Base-by-base conservation (phyloP, 2,797 vertebrate genomes). In the Hirundo rustica region DNA sequence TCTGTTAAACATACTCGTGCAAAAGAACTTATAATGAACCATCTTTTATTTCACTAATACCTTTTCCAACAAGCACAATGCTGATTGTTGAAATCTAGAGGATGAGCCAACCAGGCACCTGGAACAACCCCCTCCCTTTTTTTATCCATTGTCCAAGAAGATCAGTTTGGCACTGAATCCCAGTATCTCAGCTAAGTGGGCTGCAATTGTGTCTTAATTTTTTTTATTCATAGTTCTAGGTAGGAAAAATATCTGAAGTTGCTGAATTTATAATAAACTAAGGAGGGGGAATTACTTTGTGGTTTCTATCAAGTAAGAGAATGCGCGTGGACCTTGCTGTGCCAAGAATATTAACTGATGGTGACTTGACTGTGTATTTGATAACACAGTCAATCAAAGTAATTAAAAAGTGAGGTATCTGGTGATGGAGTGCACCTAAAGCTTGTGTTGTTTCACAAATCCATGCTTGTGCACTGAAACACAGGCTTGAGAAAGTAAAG, bases 301-400 rank as follows among this genome's bases (percentile, higher is more conserved):
- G 3, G 19, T 81, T 91, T 65, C 38, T 77, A 0, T 77, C 44
- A 10, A 26, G 26, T 48, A 12, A 61, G 18, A 75, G 25, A 10
- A 29, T 27, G 11, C 13, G 30, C 26, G 17, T 65, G 62, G 54
- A 44, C 50, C 13, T 83, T 83, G 40, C n/a, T 74, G 48, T 78
- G 42, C 16, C 42, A 61, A 34, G 50, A 88, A 57, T 74, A 11
- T 58, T 80, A 74, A 65, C 2, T 55, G 70, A 27, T 58, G n/a
- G 18, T 42, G 29, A 16, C n/a, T 71, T 54, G 61, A 26, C 53
- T 64, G 10, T 47, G 16, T 65, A 10, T 71, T 74, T 83, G 57
- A 40, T 83, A 57, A 57, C 30, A 55, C 68, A 91, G 72, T 54
- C 60, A 78, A 48, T 90, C 86, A 85, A 91, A 95, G 62, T 95